Conservation (phyloP, 2,888 invertebrate genomes). For the Brenthis hecate region DNA sequence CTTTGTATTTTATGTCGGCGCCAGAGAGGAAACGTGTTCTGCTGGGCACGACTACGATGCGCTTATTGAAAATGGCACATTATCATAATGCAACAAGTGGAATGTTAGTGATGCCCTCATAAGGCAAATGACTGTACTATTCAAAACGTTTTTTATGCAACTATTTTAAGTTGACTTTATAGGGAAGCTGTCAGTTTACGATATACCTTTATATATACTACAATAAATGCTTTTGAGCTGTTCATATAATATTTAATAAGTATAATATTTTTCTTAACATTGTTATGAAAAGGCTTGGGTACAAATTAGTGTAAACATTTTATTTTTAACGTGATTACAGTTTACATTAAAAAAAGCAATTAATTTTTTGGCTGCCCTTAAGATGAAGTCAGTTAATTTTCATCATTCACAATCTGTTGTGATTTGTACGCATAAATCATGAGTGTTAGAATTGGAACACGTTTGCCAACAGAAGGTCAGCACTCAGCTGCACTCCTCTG, state of each 20-base stretch:
- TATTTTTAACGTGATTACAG: constrained; percentile 8
- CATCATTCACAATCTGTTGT: constrained; percentile 54
- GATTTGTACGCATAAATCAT: constrained; percentile 62
- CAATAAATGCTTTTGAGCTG: neutral
- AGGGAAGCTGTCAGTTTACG: constrained; percentile 6
- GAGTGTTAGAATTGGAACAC: constrained; percentile 56
- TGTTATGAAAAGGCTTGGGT: no score
- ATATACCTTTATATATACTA: neutral
- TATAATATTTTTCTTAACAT: no score
- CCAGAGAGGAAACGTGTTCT: constrained; percentile 62
- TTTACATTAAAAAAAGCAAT: constrained; percentile 10
- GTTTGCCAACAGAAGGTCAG: constrained; percentile 41
- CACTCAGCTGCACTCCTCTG: constrained; percentile 25
- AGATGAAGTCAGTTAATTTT: constrained; percentile 42
- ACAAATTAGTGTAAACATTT: neutral
- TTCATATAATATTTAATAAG: no score
- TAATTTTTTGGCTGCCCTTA: constrained; percentile 23
- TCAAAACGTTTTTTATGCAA: constrained; percentile 32
- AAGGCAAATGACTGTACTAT: constrained; percentile 40
- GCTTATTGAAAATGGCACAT: constrained; percentile 75
- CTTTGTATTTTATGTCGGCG: constrained; percentile 49
- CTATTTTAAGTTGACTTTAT: constrained; percentile 25
- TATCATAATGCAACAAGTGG: constrained; percentile 75
- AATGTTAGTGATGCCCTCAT: constrained; percentile 70
- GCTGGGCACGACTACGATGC: constrained; percentile 58